Conservation (phyloP, 2,888 invertebrate genomes). For the Tupiocoris notatus region DNA sequence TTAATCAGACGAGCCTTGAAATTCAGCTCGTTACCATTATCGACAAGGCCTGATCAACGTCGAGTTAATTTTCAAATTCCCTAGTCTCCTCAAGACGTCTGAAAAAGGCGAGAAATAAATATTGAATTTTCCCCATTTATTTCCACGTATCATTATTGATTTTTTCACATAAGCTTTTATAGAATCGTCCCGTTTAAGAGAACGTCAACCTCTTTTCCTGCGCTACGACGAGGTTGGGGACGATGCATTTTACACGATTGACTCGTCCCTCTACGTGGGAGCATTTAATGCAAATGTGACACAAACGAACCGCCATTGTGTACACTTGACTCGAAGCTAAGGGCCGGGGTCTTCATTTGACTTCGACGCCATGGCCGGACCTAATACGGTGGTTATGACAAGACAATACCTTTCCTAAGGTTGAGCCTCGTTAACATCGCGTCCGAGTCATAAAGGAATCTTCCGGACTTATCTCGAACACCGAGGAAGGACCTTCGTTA, state of each 20-base stretch:
- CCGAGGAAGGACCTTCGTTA: conserved; percentile 36
- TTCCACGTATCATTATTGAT: too few relatives aligned
- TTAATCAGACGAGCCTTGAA: too few relatives aligned
- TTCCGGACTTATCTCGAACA: conserved; percentile 27
- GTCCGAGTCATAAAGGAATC: conserved; percentile 36
- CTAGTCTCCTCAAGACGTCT: too few relatives aligned
- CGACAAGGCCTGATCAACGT: too few relatives aligned
- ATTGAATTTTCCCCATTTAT: too few relatives aligned
- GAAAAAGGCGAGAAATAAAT: too few relatives aligned
- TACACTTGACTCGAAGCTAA: conserved; percentile 37
- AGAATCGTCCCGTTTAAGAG: too few relatives aligned
- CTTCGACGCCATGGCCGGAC: not conserved
- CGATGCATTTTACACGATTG: conserved; percentile 32
- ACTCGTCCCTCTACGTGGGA: conserved; percentile 26
- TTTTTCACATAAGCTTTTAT: too few relatives aligned
- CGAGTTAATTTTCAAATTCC: too few relatives aligned
- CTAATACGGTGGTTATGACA: conserved; percentile 40
- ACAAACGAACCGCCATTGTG: conserved; percentile 40
- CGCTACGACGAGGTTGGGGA: not conserved
- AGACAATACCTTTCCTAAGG: conserved; percentile 31
- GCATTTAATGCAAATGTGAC: conserved; percentile 42
- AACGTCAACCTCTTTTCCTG: too few relatives aligned
- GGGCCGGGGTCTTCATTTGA: conserved; percentile 17
- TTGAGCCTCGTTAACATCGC: conserved; percentile 26
- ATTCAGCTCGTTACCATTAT: too few relatives aligned